Evolutionary conservation across 2,888 invertebrate genomes (phyloP).

Genomic region (Conchocele bisecta): DNA sequence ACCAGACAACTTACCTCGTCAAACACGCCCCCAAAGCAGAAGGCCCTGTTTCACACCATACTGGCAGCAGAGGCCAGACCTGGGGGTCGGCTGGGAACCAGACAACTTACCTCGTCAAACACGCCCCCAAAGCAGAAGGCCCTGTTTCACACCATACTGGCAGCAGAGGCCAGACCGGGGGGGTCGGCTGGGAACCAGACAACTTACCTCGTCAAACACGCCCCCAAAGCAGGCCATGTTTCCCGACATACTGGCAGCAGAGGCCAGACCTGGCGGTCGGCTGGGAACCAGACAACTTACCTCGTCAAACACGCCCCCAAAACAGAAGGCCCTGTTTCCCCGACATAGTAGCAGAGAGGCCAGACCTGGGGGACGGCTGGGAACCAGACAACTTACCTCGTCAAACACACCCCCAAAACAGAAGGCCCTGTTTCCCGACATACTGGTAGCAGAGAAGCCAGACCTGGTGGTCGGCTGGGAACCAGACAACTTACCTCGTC

Average conservation of each 20-base stretch:
- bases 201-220: too few species aligned
- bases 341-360: slow-evolving; percentile 86
- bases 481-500: slow-evolving; percentile 85
- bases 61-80: slow-evolving; percentile 87
- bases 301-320: slow-evolving; percentile 93
- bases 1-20: slow-evolving; percentile 87
- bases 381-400: slow-evolving; percentile 85
- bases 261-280: too few species aligned
- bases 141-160: slow-evolving; percentile 86
- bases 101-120: slow-evolving; percentile 86
- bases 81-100: slow-evolving; percentile 87
- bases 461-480: slow-evolving; percentile 86
- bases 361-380: slow-evolving; percentile 87
- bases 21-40: slow-evolving; percentile 94
- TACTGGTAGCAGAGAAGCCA: slow-evolving; percentile 86
- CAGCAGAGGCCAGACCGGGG: slow-evolving; percentile 88
- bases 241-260: too few species aligned
- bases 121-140: slow-evolving; percentile 95
- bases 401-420: slow-evolving; percentile 95
- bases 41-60: slow-evolving; percentile 87
- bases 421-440: slow-evolving; percentile 88
- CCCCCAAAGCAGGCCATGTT: too few species aligned
- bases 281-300: too few species aligned
- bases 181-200: slow-evolving; percentile 86
- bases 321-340: slow-evolving; percentile 89